Evolutionary conservation across 2,797 vertebrate genomes (phyloP), one percentile per base, ranked within the genome.

Genomic region (Rousettus madagascariensis): DNA sequence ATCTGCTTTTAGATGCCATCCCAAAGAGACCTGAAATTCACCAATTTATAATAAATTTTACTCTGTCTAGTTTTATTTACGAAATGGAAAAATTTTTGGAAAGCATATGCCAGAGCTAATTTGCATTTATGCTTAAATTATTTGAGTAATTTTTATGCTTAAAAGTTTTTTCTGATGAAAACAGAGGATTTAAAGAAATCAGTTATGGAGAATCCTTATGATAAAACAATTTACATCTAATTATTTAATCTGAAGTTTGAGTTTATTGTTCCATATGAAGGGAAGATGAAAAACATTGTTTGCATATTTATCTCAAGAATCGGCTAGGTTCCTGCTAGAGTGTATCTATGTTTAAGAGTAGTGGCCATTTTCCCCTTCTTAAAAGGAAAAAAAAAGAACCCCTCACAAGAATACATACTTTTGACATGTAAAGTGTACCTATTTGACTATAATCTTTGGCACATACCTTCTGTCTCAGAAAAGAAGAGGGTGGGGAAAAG

Each of bases 201-300:
- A 55, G 11, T 71, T 79, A 30, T 91, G 33, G 71, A 90, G 24
- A 93, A 92, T 1, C 2, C 15, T 68, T 72, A 13, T 51, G 66
- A 91, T 65, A 80, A 79, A 95, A 72, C 11, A 63, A 33, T 55
- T 59, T 90, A 8, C 51, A 49, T 33, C 30, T 75, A 36, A 71
- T 74, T 20, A 69, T 55, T 53, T 53, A 88, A 77, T 85, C 38
- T 33, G 75, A 59, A 90, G 51, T 84, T 94, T 90, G 51, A 88
- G 85, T 24, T 28, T 78, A 4, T 86, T 17, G 9, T 15, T 91
- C 28, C 65, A 46, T 28, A 59, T 43, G 57, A 85, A n/a, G 5
- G 2, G 2, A 12, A 49, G 33, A 79, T 11, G 53, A 83, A 12
- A 86, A 83, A 71, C 46, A 57, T 74, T 36, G 30, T 85, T 12